phyloP scores from a whole-genome alignment of 2,888 invertebrate genomes.

The Aricia artaxerxes region DNA sequence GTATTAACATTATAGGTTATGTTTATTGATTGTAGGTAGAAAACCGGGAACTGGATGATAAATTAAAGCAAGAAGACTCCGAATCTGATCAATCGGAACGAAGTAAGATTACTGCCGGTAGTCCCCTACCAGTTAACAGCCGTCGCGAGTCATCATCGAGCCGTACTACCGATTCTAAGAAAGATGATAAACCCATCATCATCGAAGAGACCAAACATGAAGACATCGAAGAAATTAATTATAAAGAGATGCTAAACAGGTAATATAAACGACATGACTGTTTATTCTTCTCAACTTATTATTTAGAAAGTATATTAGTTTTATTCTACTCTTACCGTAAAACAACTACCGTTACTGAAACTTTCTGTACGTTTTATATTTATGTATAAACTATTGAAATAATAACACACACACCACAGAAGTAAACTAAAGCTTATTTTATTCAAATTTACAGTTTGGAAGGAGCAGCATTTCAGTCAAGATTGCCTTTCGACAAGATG shows the following conservation, averaged over 20 bases:
- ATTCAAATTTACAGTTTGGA: constrained; percentile 83
- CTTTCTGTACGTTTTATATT: background rate
- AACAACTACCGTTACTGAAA: background rate
- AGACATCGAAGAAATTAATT: constrained; percentile 83
- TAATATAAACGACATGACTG: constrained; percentile 39
- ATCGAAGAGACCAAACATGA: constrained; percentile 80
- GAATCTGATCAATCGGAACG: constrained; percentile 83
- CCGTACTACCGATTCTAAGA: constrained; percentile 68
- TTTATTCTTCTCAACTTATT: background rate
- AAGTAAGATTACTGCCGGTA: constrained; percentile 79
- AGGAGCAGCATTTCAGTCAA: constrained; percentile 96
- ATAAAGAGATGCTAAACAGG: constrained; percentile 74
- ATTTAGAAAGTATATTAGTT: too few species aligned
- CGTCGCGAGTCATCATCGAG: constrained; percentile 78
- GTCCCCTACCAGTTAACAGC: constrained; percentile 75
- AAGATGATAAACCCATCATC: constrained; percentile 69
- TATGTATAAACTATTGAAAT: background rate
- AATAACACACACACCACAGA: too few species aligned
- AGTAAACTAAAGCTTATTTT: background rate
- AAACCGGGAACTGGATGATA: constrained; percentile 84
- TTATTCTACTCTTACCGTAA: too few species aligned
- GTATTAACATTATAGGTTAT: constrained; percentile 74
- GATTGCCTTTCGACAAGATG: constrained; percentile 96
- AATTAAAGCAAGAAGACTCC: constrained; percentile 83
- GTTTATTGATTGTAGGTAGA: constrained; percentile 76